phyloP scores from a whole-genome alignment of 2,113 vertebrate genomes.

The Malurus cyaneus region DNA sequence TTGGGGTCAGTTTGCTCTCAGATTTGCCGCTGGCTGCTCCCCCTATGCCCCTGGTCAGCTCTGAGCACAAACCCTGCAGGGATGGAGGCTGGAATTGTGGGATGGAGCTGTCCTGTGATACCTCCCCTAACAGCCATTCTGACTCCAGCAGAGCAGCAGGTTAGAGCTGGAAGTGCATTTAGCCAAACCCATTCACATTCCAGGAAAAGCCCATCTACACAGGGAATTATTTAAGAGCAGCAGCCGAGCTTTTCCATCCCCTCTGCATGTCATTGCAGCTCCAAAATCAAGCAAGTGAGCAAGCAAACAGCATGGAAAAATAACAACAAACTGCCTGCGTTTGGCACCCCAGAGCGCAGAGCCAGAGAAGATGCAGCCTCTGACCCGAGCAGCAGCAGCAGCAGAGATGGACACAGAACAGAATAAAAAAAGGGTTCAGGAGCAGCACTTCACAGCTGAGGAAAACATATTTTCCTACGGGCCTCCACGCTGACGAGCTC shows the following conservation, averaged over 20 bases:
- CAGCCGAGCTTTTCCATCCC: background rate
- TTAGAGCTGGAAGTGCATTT: background rate
- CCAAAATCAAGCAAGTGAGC: background rate
- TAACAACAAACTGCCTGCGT: conserved; percentile 6
- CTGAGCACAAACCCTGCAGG: background rate
- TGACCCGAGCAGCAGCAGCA: conserved; percentile 14
- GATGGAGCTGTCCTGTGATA: background rate
- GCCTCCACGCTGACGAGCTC: background rate
- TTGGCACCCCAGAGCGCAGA: background rate
- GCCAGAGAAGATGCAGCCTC: background rate
- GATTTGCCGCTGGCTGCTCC: rapidly evolving
- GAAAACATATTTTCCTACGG: background rate
- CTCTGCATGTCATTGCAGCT: background rate
- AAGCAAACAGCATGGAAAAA: background rate
- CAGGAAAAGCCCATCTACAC: background rate
- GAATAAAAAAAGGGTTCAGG: background rate
- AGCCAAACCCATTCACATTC: background rate
- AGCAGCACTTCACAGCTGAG: background rate
- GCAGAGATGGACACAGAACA: background rate
- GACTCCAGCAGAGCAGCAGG: background rate
- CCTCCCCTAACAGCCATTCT: background rate
- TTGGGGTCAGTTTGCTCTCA: background rate
- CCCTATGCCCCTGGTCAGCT: background rate
- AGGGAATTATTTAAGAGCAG: conserved; percentile 5
- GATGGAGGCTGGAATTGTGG: background rate